Evolutionary conservation across 2,113 vertebrate genomes (phyloP).

Genomic region (Murina feae): DNA sequence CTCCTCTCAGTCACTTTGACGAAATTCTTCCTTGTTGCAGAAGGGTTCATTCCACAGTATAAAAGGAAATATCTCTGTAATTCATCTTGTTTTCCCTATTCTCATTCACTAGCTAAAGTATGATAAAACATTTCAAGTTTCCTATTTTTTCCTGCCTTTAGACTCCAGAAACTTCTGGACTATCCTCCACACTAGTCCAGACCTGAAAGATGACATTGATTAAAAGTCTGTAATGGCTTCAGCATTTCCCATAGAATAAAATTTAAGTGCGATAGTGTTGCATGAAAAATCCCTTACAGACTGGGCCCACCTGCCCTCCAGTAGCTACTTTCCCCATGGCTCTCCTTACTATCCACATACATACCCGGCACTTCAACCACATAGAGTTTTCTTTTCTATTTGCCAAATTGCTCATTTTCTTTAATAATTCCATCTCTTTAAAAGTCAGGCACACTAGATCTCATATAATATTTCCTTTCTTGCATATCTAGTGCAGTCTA

Average conservation of each 20-base stretch:
- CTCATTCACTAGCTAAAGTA: not conserved
- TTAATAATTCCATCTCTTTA: not conserved
- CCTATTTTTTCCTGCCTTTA: not conserved
- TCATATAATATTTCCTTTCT: not conserved
- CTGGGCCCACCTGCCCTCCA: not conserved
- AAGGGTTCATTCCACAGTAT: too few species aligned
- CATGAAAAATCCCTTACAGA: not conserved
- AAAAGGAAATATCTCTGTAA: not conserved
- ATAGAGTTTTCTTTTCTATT: not conserved
- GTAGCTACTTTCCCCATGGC: not conserved
- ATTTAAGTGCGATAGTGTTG: not conserved
- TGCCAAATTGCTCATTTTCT: not conserved
- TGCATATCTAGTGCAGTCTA: not conserved
- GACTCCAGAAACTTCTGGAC: not conserved
- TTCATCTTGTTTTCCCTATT: not conserved
- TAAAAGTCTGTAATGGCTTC: not conserved
- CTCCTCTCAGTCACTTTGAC: too few species aligned
- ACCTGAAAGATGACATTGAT: not conserved
- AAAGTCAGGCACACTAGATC: not conserved
- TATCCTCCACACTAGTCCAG: not conserved
- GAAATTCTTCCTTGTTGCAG: too few species aligned
- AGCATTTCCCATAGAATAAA: not conserved
- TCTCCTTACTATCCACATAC: rapidly evolving
- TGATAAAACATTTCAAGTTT: not conserved
- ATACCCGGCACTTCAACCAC: not conserved